Percentiles rank a stretch among this genome's conserved stretches.
Conservation (phyloP, 1,140 invertebrate species). For the Panagrolaimus sp. region DNA sequence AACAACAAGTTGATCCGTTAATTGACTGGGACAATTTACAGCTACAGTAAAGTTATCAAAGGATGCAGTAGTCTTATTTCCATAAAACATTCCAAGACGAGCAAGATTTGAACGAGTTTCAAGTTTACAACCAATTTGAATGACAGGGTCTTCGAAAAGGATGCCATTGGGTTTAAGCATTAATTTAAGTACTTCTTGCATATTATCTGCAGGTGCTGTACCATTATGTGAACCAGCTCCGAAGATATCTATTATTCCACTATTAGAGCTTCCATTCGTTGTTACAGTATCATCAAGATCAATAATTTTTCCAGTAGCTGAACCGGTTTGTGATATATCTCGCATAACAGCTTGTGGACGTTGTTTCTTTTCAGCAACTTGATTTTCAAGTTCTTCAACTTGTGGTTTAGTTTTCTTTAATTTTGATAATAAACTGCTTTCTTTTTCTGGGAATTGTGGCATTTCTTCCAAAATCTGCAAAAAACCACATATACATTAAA, state of each 20-base stretch:
- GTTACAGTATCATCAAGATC: constrained; percentile 62
- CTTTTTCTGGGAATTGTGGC: constrained; percentile 97
- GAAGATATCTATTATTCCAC: constrained; percentile 4
- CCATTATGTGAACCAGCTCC: neutral
- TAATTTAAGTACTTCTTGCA: constrained; percentile 66
- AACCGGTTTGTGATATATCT: neutral
- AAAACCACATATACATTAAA: too few relatives aligned
- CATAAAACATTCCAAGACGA: constrained; percentile 88
- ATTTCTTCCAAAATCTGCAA: constrained; percentile 91
- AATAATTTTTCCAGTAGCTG: constrained; percentile 1
- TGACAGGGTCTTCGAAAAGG: constrained; percentile 91
- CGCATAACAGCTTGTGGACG: constrained; percentile 54
- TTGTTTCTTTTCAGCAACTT: constrained; percentile 52
- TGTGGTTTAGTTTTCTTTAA: constrained; percentile 86
- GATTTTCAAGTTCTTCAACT: constrained; percentile 50
- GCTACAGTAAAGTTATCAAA: constrained; percentile 70
- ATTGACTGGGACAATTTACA: constrained; percentile 69
- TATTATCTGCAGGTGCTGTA: constrained; percentile 12
- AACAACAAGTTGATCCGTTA: constrained; percentile 65
- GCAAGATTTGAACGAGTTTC: constrained; percentile 87
- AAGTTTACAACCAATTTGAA: constrained; percentile 96
- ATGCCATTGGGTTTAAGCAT: constrained; percentile 96
- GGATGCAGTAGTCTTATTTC: constrained; percentile 86
- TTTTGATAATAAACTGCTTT: constrained; percentile 87
- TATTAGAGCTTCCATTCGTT: constrained; percentile 63